Evolutionary conservation across 2,888 invertebrate species (phyloP), one percentile per base, ranked within the genome.

Genomic region (Ophonus ardosiacus): DNA sequence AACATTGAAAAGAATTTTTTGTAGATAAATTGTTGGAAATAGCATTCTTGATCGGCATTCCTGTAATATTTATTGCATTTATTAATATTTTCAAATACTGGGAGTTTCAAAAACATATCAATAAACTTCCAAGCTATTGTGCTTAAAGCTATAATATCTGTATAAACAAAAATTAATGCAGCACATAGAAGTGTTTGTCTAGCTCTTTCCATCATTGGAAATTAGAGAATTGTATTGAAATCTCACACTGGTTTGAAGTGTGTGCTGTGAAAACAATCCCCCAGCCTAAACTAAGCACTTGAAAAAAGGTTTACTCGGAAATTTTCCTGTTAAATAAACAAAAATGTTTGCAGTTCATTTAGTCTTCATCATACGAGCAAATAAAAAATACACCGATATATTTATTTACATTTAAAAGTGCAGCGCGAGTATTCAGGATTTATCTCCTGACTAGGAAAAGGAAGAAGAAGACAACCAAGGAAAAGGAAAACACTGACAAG

Each of bases 281-380:
- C 18, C 21, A 18, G 18, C 57, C 57, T 24, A 18, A 61, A 18
- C 59, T 59, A 59, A 61, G 18, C 61, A 61, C 61, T 61, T 61
- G 61, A 61, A 61, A 61, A 61, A 61, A 17, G 61, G 61, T 61
- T 61, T 61, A 21, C 61, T 18, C 18, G 21, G 61, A 61, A 61
- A 61, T 18, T 61, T 18, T 61, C 21, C 21, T 18, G 61, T 61
- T 61, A 61, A 61, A 61, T 61, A 21, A 61, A 61, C 61, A 61
- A 61, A 17, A 61, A 61, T 61, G 21, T 61, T 61, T 61, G 61
- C 61, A 61, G 24, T 61, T 61, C 61, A 61, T 61, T 61, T 61
- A 61, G 24, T 18, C 18, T 59, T 10, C 18, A 61, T 61, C 18
- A 61, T 61, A 61, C 6, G 61, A 61, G 61, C 21, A 61, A 61